Evolutionary conservation across 2,113 vertebrate species (phyloP).

Genomic region (Ramphastos sulfuratus): DNA sequence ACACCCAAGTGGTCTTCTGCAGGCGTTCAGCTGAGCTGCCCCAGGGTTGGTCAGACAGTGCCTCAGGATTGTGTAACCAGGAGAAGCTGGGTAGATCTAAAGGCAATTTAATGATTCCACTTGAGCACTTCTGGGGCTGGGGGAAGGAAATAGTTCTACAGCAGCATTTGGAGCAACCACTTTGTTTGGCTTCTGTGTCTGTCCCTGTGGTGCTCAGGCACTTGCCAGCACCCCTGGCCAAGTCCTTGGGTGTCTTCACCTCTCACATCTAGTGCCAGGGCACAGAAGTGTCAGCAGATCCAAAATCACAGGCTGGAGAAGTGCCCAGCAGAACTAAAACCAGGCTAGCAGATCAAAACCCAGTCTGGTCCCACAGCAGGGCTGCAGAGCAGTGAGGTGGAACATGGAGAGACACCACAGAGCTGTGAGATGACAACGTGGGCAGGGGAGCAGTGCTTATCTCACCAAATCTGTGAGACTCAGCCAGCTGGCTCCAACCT

Average conservation of each 20-base stretch:
- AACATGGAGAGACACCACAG: rapidly evolving
- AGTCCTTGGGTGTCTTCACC: not conserved
- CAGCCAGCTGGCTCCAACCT: not conserved
- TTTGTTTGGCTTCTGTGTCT: not conserved
- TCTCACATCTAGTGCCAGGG: not conserved
- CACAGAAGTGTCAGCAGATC: not conserved
- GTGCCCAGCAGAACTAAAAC: too few species aligned
- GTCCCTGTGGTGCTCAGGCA: rapidly evolving
- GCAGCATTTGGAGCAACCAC: not conserved
- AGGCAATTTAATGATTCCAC: not conserved
- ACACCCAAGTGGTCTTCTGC: not conserved
- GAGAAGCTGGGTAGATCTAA: rapidly evolving
- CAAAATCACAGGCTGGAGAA: not conserved
- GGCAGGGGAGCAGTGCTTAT: not conserved
- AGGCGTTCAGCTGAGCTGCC: not conserved
- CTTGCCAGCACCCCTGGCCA: not conserved
- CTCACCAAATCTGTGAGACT: not conserved
- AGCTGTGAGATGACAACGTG: not conserved
- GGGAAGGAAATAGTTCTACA: not conserved
- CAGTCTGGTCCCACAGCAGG: too few species aligned
- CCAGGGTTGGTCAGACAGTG: rapidly evolving
- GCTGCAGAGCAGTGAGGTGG: not conserved
- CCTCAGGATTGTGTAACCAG: rapidly evolving
- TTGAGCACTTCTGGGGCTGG: not conserved
- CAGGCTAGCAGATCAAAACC: too few species aligned